Base-by-base conservation (phyloP, 2,113 vertebrate genomes). In the Chauna torquata region DNA sequence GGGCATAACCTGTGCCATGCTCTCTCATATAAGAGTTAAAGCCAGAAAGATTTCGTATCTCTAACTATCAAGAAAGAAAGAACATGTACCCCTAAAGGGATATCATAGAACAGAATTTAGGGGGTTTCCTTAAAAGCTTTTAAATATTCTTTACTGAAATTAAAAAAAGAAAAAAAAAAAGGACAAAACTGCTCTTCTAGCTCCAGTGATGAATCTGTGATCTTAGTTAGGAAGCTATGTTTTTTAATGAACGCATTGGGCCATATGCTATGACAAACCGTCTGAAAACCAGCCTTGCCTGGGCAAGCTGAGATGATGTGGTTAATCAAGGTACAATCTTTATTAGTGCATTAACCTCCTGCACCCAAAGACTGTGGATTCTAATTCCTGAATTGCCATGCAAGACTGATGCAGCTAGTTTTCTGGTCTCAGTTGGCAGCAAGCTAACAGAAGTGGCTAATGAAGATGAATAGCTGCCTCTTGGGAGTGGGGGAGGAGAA, bases 301-400 rank as follows among this genome's bases (percentile, higher is more conserved):
- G 44, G 90, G 92, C 86, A 95, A 96, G 93, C 86, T 90, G 82
- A 87, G 84, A 96, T 94, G 86, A 96, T 94, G 88, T 92, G 96
- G 93, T 94, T 97, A 96, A 96, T 97, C 95, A 97, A 93, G 86
- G 97, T 83, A 79, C 93, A 96, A 93, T 86, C 93, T 97, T 97
- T 97, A 96, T 97, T 97, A 96, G 88, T 95, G 88, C 88, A 96
- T 97, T 97, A 97, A 97, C 96, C 96, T 97, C 86, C 86, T 96
- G 95, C 92, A 96, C 93, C 90, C 95, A 96, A 90, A 92, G 96
- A 97, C 93, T 94, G 87, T 91, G 85, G 92, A 94, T 97, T 97
- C 96, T 96, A 97, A 97, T 97, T 95, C 91, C 92, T 91, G 91
- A 94, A 94, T 97, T 97, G 82, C 97, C 86, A 97, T 95, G 95